Evolutionary conservation across 2,888 invertebrate genomes (phyloP), one percentile per base, ranked within the genome.

Genomic region (Lepidonotus clava): DNA sequence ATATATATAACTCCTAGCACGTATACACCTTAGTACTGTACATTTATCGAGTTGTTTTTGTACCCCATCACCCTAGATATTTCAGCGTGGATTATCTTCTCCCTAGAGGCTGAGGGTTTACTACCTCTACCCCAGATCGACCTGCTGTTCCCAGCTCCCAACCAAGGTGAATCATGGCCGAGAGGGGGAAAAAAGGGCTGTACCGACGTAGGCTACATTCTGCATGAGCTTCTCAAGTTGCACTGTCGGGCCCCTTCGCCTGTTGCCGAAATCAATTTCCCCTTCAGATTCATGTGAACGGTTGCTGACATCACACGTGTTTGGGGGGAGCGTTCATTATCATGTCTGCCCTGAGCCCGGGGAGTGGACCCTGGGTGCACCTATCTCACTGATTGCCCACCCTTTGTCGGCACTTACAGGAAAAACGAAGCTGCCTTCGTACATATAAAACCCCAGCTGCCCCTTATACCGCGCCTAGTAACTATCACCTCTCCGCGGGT

Each of bases 171-270:
- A 36, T 71, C 71, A 38, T 38, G 46, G 18, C 21, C 14, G n/a
- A 56, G 56, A 56, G n/a, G 56, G 2, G 71, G 71, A 24, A 5
- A 38, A 38, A 38, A 8, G 36, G 71, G 71, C 36, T 61, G 61
- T 32, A 61, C 61, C 24, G 61, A 24, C 28, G 61, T 61, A 32
- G 61, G 61, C 24, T 61, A 61, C 61, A 61, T 61, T 61, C 61
- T 61, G 61, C 61, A 61, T 61, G 61, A 61, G 61, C n/a, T 61
- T 61, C 61, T 61, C 61, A 61, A 61, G 61, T 61, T 61, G 28
- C 61, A n/a, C 61, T 28, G 61, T 24, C 61, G 61, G 61, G 46
- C 28, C 61, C 61, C 24, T 61, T 24, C 24, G 61, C 61, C 61
- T 18, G 61, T 61, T 61, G 61, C 21, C 24, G 61, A 61, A 61